Evolutionary conservation across 2,888 invertebrate species (phyloP).

Genomic region (Andrena bicolor): DNA sequence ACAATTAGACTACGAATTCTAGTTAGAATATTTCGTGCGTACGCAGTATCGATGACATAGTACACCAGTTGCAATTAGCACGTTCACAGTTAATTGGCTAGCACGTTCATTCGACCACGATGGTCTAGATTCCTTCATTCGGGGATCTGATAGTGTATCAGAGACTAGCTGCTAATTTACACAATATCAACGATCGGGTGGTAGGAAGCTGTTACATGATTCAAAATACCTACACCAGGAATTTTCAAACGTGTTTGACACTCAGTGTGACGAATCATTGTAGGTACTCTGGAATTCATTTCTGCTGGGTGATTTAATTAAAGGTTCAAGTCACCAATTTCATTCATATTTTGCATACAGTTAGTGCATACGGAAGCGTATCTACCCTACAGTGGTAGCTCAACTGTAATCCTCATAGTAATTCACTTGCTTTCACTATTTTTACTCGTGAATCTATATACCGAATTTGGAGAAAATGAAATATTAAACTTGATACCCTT

Average conservation of each 20-base stretch:
- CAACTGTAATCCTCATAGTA: too few relatives aligned
- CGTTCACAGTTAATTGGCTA: conserved; percentile 68
- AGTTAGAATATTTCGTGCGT: background rate
- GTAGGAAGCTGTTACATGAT: background rate
- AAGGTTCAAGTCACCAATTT: too few relatives aligned
- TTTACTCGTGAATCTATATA: too few relatives aligned
- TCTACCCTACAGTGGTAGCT: too few relatives aligned
- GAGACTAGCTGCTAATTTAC: background rate
- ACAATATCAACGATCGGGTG: background rate
- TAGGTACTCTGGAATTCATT: too few relatives aligned
- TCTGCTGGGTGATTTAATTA: too few relatives aligned
- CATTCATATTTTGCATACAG: too few relatives aligned
- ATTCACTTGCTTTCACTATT: too few relatives aligned
- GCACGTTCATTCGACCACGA: conserved; percentile 11
- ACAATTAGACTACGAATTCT: too few relatives aligned
- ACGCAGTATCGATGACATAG: background rate
- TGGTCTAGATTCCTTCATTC: background rate
- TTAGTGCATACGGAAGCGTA: too few relatives aligned
- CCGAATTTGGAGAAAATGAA: too few relatives aligned
- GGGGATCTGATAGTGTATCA: background rate
- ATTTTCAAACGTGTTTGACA: background rate
- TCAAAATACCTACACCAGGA: background rate
- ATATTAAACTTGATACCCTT: too few relatives aligned
- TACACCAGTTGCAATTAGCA: conserved; percentile 1
- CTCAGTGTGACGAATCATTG: background rate